Base-by-base conservation (phyloP, 2,888 invertebrate genomes). In the Willowsia nigromaculata region DNA sequence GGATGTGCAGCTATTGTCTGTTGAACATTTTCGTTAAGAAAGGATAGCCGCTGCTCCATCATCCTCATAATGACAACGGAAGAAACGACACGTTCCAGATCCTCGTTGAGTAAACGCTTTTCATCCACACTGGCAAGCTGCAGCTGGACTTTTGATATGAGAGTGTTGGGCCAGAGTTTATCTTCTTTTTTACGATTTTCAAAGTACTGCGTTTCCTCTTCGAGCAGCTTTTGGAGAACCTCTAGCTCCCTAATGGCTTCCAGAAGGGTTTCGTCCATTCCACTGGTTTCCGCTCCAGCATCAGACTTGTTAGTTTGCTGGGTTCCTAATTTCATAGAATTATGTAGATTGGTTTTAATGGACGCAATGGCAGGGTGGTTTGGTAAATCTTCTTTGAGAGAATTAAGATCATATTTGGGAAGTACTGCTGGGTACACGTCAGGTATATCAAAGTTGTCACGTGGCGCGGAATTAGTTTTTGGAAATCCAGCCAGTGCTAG, bases 1-100 rank as follows among this genome's bases (percentile, higher is more conserved):
- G 74, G 50, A 76, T 83, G 22, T 47, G 22, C 59, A 27, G 65
- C 27, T 0, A 85, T n/a, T 7, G 37, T 11, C 15, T 47, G 30
- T 18, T 43, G 13, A 15, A 22, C 56, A n/a, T 53, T 68, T 18
- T 68, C 27, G 33, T 82, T 88, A 15, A 88, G 22, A 2, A 56
- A n/a, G 27, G 82, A 81, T 15, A 88, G 82, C 5, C 82, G 27
- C 22, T 82, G 50, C 27, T 88, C 88, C 82, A 88, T 81, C 68
- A 82, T 76, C 33, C 76, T 82, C 74, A 88, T 56, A 5, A 88
- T 22, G 18, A 82, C 76, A 7, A 88, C 13, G 0, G 40, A n/a
- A 7, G 88, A 88, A 27, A 82, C 15, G 1, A 25, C 56, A 15
- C 76, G 74, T 3, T 33, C 13, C 1, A 88, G 18, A 30, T 82